These are phyloP conservation scores for Oncopeltus fasciatus DNA, from an alignment of 1,140 invertebrate species.

Conservation along the genomic window DNA sequence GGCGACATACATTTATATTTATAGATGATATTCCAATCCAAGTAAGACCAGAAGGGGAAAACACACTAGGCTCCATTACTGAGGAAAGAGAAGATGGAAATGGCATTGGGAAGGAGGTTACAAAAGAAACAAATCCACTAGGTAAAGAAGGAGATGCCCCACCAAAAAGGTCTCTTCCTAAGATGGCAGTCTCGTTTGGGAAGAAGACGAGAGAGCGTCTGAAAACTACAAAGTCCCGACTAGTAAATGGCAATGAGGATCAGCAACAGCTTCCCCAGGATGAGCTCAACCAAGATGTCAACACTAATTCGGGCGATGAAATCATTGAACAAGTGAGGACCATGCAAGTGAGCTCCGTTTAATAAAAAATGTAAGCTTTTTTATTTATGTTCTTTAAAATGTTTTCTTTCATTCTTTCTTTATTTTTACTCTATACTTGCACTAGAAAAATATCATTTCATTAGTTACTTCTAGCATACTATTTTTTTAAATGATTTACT, in stretches of 20 bases:
- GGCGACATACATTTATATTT: constrained; percentile 20
- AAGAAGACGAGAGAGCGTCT: constrained; percentile 26
- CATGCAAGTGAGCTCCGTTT: constrained; percentile 16
- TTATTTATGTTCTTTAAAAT: too few species aligned
- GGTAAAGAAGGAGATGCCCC: constrained; percentile 3
- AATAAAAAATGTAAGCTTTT: too few species aligned
- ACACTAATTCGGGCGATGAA: neutral
- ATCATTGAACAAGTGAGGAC: constrained; percentile 11
- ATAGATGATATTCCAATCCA: constrained; percentile 33
- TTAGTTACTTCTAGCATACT: too few species aligned
- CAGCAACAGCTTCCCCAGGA: neutral
- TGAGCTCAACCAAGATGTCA: neutral
- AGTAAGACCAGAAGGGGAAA: constrained; percentile 21
- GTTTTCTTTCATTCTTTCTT: too few species aligned
- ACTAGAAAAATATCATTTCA: too few species aligned
- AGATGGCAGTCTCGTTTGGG: constrained; percentile 27
- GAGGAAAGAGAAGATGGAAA: constrained; percentile 29
- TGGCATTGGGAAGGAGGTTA: neutral
- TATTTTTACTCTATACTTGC: too few species aligned
- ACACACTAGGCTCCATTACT: constrained; percentile 27
- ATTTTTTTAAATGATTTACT: too few species aligned
- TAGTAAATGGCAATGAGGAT: constrained; percentile 9
- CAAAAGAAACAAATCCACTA: neutral
- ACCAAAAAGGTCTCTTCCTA: constrained; percentile 25
- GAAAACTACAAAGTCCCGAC: constrained; percentile 10